Evolutionary conservation across 1,140 invertebrate species (phyloP), one percentile per base, ranked within the genome.

Genomic region (Maniola jurtina): DNA sequence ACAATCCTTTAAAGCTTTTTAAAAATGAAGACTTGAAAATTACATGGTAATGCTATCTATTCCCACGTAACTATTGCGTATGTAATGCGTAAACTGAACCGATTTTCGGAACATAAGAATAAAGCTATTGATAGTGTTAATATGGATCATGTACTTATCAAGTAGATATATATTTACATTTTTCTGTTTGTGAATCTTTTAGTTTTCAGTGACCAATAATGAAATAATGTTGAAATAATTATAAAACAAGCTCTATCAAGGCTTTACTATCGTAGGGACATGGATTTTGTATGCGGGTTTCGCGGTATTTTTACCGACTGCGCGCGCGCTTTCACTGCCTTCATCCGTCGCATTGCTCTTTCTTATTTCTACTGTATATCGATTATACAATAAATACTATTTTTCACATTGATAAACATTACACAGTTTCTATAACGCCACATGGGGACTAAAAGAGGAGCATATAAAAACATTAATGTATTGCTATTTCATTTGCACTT

Each of bases 331-430:
- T 48, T 56, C 33, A 67, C 65, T 67, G 65, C 59, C 59, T 61
- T 57, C 35, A 57, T 56, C 54, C 54, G 42, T 48, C 59, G 58
- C 54, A 59, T 48, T 61, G 62, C 62, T 64, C 54, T n/a, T n/a
- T 57, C 40, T 45, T 64, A 64, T 64, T 56, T 50, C 48, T 62
- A 54, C 15, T 15, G 50, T 25, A 50, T 54, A 62, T 38, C 42
- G 48, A 40, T 52, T 36, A 38, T 38, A 14, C 14, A 47, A 61
- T 48, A 48, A 48, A 15, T 25, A 52, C 5, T 52, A 52, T 16
- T 52, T 52, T 52, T 7, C 8, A 55, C 6, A n/a, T 14, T 35
- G 33, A 34, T 7, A 55, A n/a, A 52, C 14, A 50, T 34, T 14
- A 50, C 60, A 61, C n/a, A 61, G 33, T 48, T 35, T 61, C 11